These are phyloP conservation scores for Eucidaris tribuloides DNA, from an alignment of 35 echinoderm and acorn worm species.

Conservation along the genomic window DNA sequence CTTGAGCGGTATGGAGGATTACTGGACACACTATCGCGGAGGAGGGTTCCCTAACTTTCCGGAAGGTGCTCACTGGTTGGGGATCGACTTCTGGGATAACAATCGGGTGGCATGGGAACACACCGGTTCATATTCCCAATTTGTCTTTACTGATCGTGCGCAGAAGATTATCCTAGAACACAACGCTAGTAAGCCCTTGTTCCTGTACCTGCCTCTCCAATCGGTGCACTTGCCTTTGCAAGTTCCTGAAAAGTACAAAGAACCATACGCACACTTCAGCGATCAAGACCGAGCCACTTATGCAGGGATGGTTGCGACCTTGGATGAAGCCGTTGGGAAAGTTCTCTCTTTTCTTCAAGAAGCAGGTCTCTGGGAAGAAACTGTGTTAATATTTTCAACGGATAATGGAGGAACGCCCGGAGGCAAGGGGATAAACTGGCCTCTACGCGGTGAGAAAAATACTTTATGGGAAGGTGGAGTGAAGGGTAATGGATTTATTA, in stretches of 20 bases:
- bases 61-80: constrained; percentile 48
- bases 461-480: constrained; percentile 80
- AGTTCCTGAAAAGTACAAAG: constrained; percentile 26
- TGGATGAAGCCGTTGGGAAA: constrained; percentile 45
- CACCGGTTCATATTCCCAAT: constrained; percentile 53
- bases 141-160: constrained; percentile 58
- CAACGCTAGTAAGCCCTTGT: constrained; percentile 44
- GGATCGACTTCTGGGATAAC: constrained; percentile 63
- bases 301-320: constrained; percentile 25
- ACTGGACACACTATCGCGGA: constrained; percentile 59
- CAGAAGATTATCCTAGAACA: constrained; percentile 43
- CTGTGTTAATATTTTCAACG: constrained; percentile 66
- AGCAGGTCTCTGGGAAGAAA: constrained; percentile 26
- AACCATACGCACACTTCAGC: not conserved
- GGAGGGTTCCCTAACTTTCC: constrained; percentile 36
- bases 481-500: constrained; percentile 50
- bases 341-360: not conserved
- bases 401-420: constrained; percentile 66
- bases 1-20: constrained; percentile 52
- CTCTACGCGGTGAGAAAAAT: constrained; percentile 64
- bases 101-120: constrained; percentile 58
- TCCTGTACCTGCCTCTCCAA: constrained; percentile 58
- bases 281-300: constrained; percentile 6
- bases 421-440: constrained; percentile 74
- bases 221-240: constrained; percentile 34